Base-by-base conservation (phyloP, 2,797 vertebrate genomes). In the Lutjanus campechanus region DNA sequence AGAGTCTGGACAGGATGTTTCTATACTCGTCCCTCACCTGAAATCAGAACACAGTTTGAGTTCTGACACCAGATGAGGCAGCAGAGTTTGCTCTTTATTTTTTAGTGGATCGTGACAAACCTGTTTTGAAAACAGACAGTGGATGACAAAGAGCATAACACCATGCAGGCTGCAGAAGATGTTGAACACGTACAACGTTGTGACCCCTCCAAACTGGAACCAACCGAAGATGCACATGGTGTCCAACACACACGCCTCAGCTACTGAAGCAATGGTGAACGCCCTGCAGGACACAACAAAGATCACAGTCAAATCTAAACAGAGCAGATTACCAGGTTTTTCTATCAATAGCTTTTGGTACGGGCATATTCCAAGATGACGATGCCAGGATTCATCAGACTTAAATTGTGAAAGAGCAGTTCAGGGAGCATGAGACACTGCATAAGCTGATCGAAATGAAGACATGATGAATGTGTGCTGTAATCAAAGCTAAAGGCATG, bases 81-180 rank as follows among this genome's bases (percentile, higher is more conserved):
- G n/a, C 16, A 22, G 20, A 73, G 2, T 55, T 59, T 56, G n/a
- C 51, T 53, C 0, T 10, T 44, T 46, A 25, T 47, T 70, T 77
- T 54, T 22, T 1, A 60, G 19, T 61, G 15, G 11, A 17, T 4
- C 3, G 11, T 58, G 22, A 88, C 93, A 40, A 22, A 97, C 97
- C 96, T 96, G 97, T 88, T 96, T 97, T 8, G 95, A 94, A 79
- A 97, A 91, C 61, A 97, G 85, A 77, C 97, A 98, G 86, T 97
- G 96, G 89, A 97, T 93, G 53, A 96, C 16, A 16, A 97, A 97
- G 77, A 98, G 89, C 88, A 96, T 89, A 12, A 95, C 22, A 1
- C 97, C 97, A 81, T 98, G 97, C 36, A 97, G 69, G 80, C 95
- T 95, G 88, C 95, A 96, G 75, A 96, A 90, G 89, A 96, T 81